These are phyloP conservation scores for Drosophila imparisetae DNA, from an alignment of 2,888 invertebrate genomes.

Conservation along the genomic window DNA sequence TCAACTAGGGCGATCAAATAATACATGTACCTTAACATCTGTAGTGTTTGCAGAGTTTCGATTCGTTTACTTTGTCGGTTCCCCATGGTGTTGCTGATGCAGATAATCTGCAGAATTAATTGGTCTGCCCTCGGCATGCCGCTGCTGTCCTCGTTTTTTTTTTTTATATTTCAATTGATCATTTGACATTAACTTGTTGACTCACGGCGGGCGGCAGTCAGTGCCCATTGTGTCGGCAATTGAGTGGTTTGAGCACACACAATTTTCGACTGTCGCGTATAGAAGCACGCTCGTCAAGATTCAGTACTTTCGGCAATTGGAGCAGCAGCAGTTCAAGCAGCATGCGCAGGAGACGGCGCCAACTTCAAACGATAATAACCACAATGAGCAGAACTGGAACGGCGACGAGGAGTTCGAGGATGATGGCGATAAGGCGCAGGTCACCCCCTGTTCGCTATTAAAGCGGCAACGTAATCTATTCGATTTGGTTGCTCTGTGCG, in stretches of 20 bases:
- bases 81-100: conserved; percentile 12
- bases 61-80: conserved; percentile 17
- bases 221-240: conserved; percentile 69
- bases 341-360: conserved; percentile 56
- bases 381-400: background rate
- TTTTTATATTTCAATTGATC: conserved; percentile 62
- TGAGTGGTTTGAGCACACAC: conserved; percentile 47
- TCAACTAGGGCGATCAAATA: conserved; percentile 14
- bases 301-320: conserved; percentile 80
- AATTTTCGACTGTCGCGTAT: conserved; percentile 32
- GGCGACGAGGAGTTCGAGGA: conserved; percentile 9
- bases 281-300: conserved; percentile 68
- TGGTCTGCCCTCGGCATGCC: conserved; percentile 34
- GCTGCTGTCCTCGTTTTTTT: conserved; percentile 55
- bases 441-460: conserved; percentile 60
- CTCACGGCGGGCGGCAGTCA: conserved; percentile 52
- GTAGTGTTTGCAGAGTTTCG: conserved; percentile 16
- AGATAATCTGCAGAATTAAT: conserved; percentile 53
- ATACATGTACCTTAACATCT: background rate
- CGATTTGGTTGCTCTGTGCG: conserved; percentile 81
- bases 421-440: conserved; percentile 19
- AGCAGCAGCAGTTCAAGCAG: conserved; percentile 58
- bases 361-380: conserved; percentile 30
- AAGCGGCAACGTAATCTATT: conserved; percentile 75
- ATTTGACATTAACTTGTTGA: conserved; percentile 73